Evolutionary conservation across 2,797 vertebrate species (phyloP).

Genomic region (Sebastes oblongus): DNA sequence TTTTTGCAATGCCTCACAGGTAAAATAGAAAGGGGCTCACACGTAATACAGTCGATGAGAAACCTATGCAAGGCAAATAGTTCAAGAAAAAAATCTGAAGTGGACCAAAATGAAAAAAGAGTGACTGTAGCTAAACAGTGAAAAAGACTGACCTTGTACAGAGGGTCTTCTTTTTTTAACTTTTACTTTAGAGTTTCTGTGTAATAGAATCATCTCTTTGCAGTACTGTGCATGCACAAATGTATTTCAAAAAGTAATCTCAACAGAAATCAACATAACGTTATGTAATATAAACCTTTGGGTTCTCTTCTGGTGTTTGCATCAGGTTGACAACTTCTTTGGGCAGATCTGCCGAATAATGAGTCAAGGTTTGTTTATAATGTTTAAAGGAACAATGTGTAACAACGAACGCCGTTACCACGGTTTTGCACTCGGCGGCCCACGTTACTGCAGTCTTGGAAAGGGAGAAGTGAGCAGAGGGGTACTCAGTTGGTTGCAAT

Average conservation of each 20-base stretch:
- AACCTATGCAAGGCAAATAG: slow-evolving; percentile 37
- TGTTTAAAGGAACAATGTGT: background rate
- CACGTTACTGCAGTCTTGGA: too few relatives aligned
- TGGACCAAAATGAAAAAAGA: slow-evolving; percentile 33
- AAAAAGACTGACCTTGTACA: slow-evolving; percentile 27
- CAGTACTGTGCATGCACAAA: background rate
- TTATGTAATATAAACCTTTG: background rate
- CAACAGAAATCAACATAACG: background rate
- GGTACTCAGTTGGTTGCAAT: too few relatives aligned
- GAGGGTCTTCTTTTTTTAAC: background rate
- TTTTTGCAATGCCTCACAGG: slow-evolving; percentile 58
- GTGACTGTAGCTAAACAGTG: slow-evolving; percentile 21
- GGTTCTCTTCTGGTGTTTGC: background rate
- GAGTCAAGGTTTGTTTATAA: background rate
- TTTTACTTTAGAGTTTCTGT: background rate
- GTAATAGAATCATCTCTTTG: background rate
- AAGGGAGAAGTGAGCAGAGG: too few relatives aligned
- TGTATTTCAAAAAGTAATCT: slow-evolving; percentile 2
- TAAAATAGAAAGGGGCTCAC: slow-evolving; percentile 47
- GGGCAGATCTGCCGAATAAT: background rate
- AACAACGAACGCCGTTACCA: too few relatives aligned
- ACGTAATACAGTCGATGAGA: slow-evolving; percentile 50
- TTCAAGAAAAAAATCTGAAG: slow-evolving; percentile 31
- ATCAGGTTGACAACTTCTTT: background rate
- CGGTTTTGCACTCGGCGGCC: too few relatives aligned